Percentiles rank a stretch among this genome's conserved stretches.
These are phyloP conservation scores for Cladorhizidae sp. DNA, from an alignment of 37 sponge, comb jelly and placozoan species.

Conservation along the genomic window DNA sequence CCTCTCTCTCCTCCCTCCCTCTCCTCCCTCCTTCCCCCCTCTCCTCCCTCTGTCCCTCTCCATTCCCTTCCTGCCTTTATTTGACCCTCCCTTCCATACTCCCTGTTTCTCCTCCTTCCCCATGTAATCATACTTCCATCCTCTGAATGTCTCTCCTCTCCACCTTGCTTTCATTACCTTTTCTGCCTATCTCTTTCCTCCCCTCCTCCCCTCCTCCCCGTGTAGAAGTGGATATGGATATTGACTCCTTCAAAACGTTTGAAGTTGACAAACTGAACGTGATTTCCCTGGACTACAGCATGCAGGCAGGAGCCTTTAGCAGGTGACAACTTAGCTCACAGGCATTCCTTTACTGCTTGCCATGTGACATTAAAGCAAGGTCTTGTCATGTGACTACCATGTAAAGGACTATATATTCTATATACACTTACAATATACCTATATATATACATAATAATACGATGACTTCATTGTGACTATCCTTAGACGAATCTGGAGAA, in stretches of 20 bases:
- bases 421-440: too few species aligned
- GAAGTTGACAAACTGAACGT: constrained; percentile 70
- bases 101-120: neutral
- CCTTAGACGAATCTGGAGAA: too few species aligned
- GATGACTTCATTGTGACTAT: too few species aligned
- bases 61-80: neutral
- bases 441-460: too few species aligned
- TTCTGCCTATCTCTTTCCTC: neutral
- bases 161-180: neutral
- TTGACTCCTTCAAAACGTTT: constrained; percentile 25
- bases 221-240: constrained; percentile 58
- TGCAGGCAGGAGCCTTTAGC: constrained; percentile 51
- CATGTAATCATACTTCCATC: too few species aligned
- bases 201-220: neutral
- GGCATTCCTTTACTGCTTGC: too few species aligned
- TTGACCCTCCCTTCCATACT: neutral
- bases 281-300: constrained; percentile 56
- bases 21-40: neutral
- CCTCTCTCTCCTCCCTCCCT: too few species aligned
- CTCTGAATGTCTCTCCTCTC: neutral
- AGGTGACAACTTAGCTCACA: too few species aligned
- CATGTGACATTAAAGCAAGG: too few species aligned
- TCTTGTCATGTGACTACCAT: too few species aligned
- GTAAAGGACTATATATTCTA: too few species aligned
- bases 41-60: neutral